phyloP scores from a whole-genome alignment of 1,140 invertebrate genomes.

The Hydropsyche tenuis region DNA sequence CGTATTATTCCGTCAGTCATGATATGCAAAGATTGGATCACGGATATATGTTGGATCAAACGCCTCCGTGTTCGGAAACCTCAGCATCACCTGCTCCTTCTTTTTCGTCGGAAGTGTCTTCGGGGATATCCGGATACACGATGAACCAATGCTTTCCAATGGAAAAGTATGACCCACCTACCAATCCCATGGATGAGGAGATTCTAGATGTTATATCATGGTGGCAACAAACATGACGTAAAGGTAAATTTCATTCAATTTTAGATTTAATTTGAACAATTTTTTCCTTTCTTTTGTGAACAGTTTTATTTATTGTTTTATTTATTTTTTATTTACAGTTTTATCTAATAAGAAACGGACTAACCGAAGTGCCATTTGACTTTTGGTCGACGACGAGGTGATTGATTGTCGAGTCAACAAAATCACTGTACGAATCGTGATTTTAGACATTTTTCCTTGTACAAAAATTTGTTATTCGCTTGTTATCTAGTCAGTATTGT shows the following conservation, averaged over 20 bases:
- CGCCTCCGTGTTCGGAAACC: conserved; percentile 70
- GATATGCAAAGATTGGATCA: conserved; percentile 52
- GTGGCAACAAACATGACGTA: conserved; percentile 73
- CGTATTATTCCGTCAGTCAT: conserved; percentile 52
- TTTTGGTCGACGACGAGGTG: background rate
- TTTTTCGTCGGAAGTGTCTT: conserved; percentile 73
- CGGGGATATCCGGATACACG: conserved; percentile 50
- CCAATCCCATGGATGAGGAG: conserved; percentile 75
- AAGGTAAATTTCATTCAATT: conserved; percentile 53
- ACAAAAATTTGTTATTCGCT: conserved; percentile 49
- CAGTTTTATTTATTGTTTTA: conserved; percentile 29
- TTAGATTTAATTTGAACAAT: background rate
- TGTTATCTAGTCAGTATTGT: conserved; percentile 50
- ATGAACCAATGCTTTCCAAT: conserved; percentile 59
- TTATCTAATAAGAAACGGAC: conserved; percentile 1
- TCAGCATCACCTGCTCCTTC: conserved; percentile 76
- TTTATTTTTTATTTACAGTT: conserved; percentile 43
- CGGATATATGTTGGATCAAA: conserved; percentile 56
- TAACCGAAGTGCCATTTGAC: conserved; percentile 18
- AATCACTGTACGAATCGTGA: conserved; percentile 40
- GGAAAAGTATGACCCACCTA: conserved; percentile 61
- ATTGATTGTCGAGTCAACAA: conserved; percentile 4
- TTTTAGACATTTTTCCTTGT: conserved; percentile 34
- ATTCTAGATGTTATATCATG: conserved; percentile 83
- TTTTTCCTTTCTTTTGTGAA: background rate